A percentile compares a stretch with the other conserved stretches of the same genome.
Conservation (phyloP, 2,113 vertebrate species). For the Notothenia coriiceps region DNA sequence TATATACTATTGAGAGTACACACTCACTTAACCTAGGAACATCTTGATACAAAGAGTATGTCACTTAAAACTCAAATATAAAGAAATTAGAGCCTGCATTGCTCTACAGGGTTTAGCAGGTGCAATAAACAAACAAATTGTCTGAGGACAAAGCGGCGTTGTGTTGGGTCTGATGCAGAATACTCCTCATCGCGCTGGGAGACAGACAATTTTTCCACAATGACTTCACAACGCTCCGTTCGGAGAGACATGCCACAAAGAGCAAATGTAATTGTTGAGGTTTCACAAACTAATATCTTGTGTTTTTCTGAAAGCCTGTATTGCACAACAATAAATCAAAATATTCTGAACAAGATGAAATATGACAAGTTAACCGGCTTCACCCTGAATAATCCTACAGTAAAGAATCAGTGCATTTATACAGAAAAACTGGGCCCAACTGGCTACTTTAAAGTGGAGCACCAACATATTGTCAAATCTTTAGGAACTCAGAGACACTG, state of each 20-base stretch:
- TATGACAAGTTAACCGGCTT: slow-evolving; percentile 1
- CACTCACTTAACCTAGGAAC: neutral
- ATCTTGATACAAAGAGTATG: neutral
- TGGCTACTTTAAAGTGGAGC: neutral
- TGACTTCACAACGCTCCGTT: slow-evolving; percentile 46
- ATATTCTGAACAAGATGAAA: slow-evolving; percentile 9
- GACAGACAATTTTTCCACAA: slow-evolving; percentile 63
- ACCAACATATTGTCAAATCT: neutral
- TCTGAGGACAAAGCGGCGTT: slow-evolving; percentile 41
- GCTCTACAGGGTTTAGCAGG: too few relatives aligned
- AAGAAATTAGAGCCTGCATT: slow-evolving; percentile 29
- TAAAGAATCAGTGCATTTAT: too few relatives aligned
- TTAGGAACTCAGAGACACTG: neutral
- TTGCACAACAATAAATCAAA: slow-evolving; percentile 51
- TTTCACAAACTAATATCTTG: slow-evolving; percentile 61
- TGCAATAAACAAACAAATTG: slow-evolving; percentile 56
- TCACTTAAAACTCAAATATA: neutral
- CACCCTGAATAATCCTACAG: neutral
- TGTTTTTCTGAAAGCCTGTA: slow-evolving; percentile 38
- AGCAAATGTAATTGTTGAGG: slow-evolving; percentile 59
- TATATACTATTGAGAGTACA: too few relatives aligned
- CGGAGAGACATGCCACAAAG: slow-evolving; percentile 51
- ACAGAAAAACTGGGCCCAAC: too few relatives aligned
- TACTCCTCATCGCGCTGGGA: slow-evolving; percentile 51
- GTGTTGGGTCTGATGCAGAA: slow-evolving; percentile 72